These are phyloP conservation scores for Diabrotica virgifera DNA, from an alignment of 1,140 invertebrate species.

Conservation along the genomic window DNA sequence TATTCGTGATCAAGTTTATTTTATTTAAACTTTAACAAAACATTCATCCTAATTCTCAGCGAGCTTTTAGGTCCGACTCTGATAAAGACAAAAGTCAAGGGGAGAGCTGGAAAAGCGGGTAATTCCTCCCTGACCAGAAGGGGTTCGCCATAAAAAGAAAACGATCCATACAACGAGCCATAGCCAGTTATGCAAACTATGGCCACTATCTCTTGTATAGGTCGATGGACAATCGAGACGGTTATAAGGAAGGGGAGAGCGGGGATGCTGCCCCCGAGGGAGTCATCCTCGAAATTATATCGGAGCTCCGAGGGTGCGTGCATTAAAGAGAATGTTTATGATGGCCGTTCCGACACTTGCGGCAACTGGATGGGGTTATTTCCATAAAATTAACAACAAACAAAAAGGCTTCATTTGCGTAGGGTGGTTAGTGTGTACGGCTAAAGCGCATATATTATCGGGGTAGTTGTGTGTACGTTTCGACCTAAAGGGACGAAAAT, in stretches of 20 bases:
- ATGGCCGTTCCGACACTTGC: slow-evolving; percentile 33
- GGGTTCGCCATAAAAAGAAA: slow-evolving; percentile 36
- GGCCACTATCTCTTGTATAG: slow-evolving; percentile 40
- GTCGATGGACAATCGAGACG: slow-evolving; percentile 40
- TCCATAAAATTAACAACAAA: slow-evolving; percentile 38
- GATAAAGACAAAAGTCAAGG: no score
- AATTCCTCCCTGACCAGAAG: slow-evolving; percentile 24
- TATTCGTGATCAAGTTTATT: no score
- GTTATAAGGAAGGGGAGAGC: slow-evolving; percentile 27
- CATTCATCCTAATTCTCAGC: no score
- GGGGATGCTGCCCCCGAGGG: slow-evolving; percentile 34
- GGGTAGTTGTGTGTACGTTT: background rate
- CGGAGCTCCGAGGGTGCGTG: slow-evolving; percentile 29
- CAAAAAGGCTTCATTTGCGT: slow-evolving; percentile 30
- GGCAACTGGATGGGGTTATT: slow-evolving; percentile 37
- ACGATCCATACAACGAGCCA: slow-evolving; percentile 38
- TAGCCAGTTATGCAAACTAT: slow-evolving; percentile 42
- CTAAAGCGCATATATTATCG: background rate
- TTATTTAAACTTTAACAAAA: no score
- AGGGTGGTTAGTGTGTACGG: background rate
- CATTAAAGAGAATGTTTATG: slow-evolving; percentile 31
- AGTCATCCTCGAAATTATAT: slow-evolving; percentile 41
- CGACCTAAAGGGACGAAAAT: no score
- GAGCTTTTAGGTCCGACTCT: no score
- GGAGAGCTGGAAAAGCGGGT: background rate